Evolutionary conservation across 2,888 invertebrate species (phyloP), one percentile per base, ranked within the genome.

Genomic region (Campaea margaritaria): DNA sequence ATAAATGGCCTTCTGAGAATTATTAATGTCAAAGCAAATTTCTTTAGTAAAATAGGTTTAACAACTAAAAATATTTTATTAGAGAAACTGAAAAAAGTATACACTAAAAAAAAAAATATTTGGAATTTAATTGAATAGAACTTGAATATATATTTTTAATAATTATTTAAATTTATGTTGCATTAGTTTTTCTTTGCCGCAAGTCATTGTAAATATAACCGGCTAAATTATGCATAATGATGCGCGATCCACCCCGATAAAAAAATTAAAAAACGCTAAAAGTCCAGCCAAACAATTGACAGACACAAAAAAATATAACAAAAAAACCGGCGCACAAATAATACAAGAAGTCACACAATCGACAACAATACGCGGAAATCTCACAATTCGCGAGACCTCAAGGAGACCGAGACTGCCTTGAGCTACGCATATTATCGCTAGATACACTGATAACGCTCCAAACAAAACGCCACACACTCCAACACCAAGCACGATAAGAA

Each of bases 391-490:
- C 70, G 72, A 74, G 70, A 77, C 72, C 64, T 68, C 78, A 76
- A 76, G 74, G 75, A 78, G 67, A 73, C 66, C 49, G 51, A 27
- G 67, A 58, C 67, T 59, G 73, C 80, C 79, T 80, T 73, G 79
- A 73, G 71, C 66, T 54, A 69, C 60, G 65, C 73, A 73, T 74
- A 83, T 83, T 82, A 70, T 73, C 68, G 13, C 54, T 34, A 62
- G 75, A 73, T 70, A 69, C 72, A 77, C 73, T 72, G 80, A 79
- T 79, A 80, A 75, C 69, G 72, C 62, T 64, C 63, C 72, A 62
- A 76, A 77, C 75, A 74, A 73, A 68, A 68, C 66, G 65, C 66
- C 50, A 62, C 64, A 50, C 61, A 66, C 61, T 59, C 59, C 58
- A 66, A 64, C 64, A 58, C 52, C 59, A 68, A 70, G 71, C 64